These are phyloP conservation scores for Cheilosia vernalis DNA, from an alignment of 2,888 invertebrate species.

Conservation along the genomic window DNA sequence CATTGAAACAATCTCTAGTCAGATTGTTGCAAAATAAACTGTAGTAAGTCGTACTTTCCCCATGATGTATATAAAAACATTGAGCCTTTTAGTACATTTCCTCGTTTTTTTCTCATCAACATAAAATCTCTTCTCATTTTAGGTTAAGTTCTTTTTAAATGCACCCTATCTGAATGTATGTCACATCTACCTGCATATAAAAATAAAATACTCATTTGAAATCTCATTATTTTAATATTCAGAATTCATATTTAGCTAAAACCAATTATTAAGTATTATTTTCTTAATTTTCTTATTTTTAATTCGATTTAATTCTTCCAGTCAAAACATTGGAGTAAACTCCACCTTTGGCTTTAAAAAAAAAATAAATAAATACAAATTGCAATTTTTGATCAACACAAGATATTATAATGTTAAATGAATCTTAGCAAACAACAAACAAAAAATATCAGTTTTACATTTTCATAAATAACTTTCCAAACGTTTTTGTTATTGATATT, in stretches of 20 bases:
- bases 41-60: too few relatives aligned
- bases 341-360: constrained; percentile 81
- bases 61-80: too few relatives aligned
- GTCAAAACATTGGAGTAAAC: constrained; percentile 82
- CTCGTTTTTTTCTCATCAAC: too few relatives aligned
- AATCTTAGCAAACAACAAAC: constrained; percentile 39
- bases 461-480: constrained; percentile 73
- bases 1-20: too few relatives aligned
- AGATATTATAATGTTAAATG: constrained; percentile 59
- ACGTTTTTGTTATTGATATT: constrained; percentile 52
- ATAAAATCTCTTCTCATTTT: too few relatives aligned
- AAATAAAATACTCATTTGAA: constrained; percentile 77
- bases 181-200: constrained; percentile 56
- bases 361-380: constrained; percentile 52
- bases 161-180: too few relatives aligned
- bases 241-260: constrained; percentile 53
- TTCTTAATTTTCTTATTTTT: constrained; percentile 46
- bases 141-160: too few relatives aligned
- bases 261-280: constrained; percentile 28
- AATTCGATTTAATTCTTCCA: constrained; percentile 63
- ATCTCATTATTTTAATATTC: constrained; percentile 75
- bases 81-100: too few relatives aligned
- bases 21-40: too few relatives aligned
- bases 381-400: constrained; percentile 67
- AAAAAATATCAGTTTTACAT: constrained; percentile 45